Evolutionary conservation across 1,140 invertebrate species (phyloP).

Genomic region (Conopomorpha cramerella): DNA sequence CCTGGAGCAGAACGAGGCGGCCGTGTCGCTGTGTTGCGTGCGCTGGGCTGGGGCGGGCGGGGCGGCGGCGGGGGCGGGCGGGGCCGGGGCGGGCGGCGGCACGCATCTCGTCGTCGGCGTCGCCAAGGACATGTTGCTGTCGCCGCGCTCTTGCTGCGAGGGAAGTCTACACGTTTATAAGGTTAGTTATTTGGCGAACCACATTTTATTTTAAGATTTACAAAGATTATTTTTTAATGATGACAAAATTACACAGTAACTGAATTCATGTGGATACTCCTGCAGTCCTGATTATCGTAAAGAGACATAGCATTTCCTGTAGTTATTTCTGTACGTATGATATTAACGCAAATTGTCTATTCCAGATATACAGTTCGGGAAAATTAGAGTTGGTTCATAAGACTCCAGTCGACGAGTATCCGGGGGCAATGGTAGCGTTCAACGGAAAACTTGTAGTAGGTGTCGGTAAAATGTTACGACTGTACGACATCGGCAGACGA

Average conservation of each 20-base stretch:
- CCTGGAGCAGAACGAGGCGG: slow-evolving; percentile 96
- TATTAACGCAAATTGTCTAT: too few relatives aligned
- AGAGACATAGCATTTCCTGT: background rate
- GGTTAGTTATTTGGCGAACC: too few relatives aligned
- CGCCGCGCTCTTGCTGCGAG: slow-evolving; percentile 78
- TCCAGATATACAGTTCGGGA: slow-evolving; percentile 9
- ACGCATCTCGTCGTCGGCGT: slow-evolving; percentile 62
- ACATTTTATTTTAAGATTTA: slow-evolving; percentile 31
- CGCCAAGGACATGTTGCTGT: slow-evolving; percentile 88
- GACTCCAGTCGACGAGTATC: slow-evolving; percentile 94
- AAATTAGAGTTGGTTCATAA: slow-evolving; percentile 90
- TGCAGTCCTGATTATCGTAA: slow-evolving; percentile 52
- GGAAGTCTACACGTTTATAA: slow-evolving; percentile 90
- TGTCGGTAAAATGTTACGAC: slow-evolving; percentile 86
- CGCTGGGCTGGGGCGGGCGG: slow-evolving; percentile 49
- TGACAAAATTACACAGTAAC: slow-evolving; percentile 13
- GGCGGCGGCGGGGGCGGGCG: slow-evolving; percentile 15
- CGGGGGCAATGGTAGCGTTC: slow-evolving; percentile 86
- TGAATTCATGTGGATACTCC: slow-evolving; percentile 35
- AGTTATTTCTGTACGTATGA: too few relatives aligned
- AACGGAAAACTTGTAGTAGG: slow-evolving; percentile 92
- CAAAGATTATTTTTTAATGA: background rate
- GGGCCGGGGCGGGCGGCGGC: too few relatives aligned
- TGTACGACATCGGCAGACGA: slow-evolving; percentile 94
- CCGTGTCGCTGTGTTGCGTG: slow-evolving; percentile 76